Evolutionary conservation across 2,113 vertebrate species (phyloP), one percentile per base, ranked within the genome.

Genomic region (Fregata magnificens): DNA sequence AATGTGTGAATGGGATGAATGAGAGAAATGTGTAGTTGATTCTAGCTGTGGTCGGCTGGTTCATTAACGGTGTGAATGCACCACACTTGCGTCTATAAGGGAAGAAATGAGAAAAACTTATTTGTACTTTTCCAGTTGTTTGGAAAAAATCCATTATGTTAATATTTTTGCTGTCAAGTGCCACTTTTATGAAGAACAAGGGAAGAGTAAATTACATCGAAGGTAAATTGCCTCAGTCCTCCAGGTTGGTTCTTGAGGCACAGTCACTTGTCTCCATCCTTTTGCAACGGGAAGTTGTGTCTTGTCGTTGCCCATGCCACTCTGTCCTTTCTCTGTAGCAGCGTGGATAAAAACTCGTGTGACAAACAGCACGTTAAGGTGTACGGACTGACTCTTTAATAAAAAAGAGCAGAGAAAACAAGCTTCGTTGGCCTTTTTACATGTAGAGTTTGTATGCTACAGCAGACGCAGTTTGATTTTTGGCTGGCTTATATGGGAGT

Each of bases 21-120:
- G 98, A 99, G 98, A 98, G 97, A 97, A 97, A 98, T 44, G 72
- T 93, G 97, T 98, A 98, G 99, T 98, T 99, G 98, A 98, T 99
- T 99, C 98, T 98, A 98, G 97, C 98, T 93, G 95, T 97, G 95
- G 97, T 96, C 94, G 95, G 97, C 96, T 80, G 96, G 97, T 98
- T 99, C 98, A 97, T 99, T 99, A 99, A 97, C 77, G 87, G 91
- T 97, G 98, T 97, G 98, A 98, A 98, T 96, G 94, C 72, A 74
- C 96, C 93, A 44, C 49, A 5, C 52, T 84, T 12, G 2, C 10
- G 17, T 87, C 85, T 72, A 44, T 47, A 81, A 94, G 78, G 71
- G 67, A 77, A 88, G 76, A 81, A 82, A 90, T 38, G 69, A 88
- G 66, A 84, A 45, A 77, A 96, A 91, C 59, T 93, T 95, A n/a